These are phyloP conservation scores for Holacanthella duospinosa DNA, from an alignment of 2,888 invertebrate genomes.

Conservation along the genomic window DNA sequence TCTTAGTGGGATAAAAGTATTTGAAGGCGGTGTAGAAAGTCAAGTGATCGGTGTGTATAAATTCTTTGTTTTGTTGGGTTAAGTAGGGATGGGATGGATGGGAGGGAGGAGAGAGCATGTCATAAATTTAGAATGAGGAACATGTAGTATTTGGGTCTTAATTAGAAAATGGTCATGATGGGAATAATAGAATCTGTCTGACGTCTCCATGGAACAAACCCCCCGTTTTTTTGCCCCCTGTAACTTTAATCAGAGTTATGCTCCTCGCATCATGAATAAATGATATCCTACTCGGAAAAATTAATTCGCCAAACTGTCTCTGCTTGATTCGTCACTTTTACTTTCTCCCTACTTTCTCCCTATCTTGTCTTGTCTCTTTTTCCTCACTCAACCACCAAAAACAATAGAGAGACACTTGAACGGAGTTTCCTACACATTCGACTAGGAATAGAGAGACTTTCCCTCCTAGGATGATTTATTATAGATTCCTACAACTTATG, in stretches of 20 bases:
- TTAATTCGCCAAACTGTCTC: conserved; percentile 39
- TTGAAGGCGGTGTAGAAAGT: too few species aligned
- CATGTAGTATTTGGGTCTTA: conserved; percentile 36
- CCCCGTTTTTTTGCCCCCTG: conserved; percentile 33
- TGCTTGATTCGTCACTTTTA: conserved; percentile 38
- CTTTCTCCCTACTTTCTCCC: background rate
- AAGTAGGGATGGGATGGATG: too few species aligned
- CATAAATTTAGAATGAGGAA: conserved; percentile 38
- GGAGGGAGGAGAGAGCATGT: conserved; percentile 5
- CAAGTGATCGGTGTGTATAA: too few species aligned
- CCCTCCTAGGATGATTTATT: background rate
- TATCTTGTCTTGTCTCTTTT: conserved; percentile 7
- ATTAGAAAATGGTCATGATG: conserved; percentile 38
- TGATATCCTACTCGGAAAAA: conserved; percentile 39
- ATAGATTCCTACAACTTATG: background rate
- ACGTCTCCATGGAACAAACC: background rate
- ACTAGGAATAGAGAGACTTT: too few species aligned
- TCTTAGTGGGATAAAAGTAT: too few species aligned
- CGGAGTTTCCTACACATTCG: too few species aligned
- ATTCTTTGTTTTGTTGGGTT: too few species aligned
- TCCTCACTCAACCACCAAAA: background rate
- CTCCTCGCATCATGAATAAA: conserved; percentile 39
- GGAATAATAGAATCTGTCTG: conserved; percentile 23
- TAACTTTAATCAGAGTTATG: conserved; percentile 39
- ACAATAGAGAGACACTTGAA: background rate